Percentiles rank a stretch among this genome's conserved stretches.
Conservation (phyloP, 2,888 invertebrate species). For the Spodoptera picta region DNA sequence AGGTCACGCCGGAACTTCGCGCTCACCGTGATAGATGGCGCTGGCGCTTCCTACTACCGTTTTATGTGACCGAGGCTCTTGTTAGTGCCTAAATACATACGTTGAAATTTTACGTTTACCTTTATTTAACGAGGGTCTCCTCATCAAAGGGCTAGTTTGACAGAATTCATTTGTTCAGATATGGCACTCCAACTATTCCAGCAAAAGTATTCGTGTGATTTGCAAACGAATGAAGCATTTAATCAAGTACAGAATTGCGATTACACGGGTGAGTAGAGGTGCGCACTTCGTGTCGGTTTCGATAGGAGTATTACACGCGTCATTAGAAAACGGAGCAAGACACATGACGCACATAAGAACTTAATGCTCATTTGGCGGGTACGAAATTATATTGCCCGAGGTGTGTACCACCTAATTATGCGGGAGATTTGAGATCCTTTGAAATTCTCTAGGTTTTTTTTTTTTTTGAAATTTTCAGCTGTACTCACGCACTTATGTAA, state of each 20-base stretch:
- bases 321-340: conserved; percentile 45
- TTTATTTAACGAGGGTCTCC: conserved; percentile 7
- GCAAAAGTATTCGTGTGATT: conserved; percentile 7
- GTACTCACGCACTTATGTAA: conserved; percentile 31
- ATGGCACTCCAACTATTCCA: background rate
- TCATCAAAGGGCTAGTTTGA: conserved; percentile 6
- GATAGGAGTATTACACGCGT: conserved; percentile 36
- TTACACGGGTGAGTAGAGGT: conserved; percentile 19
- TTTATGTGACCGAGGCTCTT: conserved; percentile 28
- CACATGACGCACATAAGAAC: conserved; percentile 44
- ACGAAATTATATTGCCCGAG: conserved; percentile 36
- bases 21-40: conserved; percentile 47
- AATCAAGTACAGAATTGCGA: conserved; percentile 30
- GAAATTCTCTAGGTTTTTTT: conserved; percentile 38
- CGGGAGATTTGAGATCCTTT: conserved; percentile 27
- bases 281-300: conserved; percentile 28
- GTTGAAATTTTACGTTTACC: conserved; percentile 7
- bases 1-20: conserved; percentile 29
- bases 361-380: conserved; percentile 39
- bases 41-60: conserved; percentile 33
- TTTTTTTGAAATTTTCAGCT: no score
- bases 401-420: conserved; percentile 43
- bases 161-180: background rate
- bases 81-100: background rate
- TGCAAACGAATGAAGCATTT: conserved; percentile 20